phyloP scores from a whole-genome alignment of 1,140 invertebrate species.

The Bombus pascuorum region DNA sequence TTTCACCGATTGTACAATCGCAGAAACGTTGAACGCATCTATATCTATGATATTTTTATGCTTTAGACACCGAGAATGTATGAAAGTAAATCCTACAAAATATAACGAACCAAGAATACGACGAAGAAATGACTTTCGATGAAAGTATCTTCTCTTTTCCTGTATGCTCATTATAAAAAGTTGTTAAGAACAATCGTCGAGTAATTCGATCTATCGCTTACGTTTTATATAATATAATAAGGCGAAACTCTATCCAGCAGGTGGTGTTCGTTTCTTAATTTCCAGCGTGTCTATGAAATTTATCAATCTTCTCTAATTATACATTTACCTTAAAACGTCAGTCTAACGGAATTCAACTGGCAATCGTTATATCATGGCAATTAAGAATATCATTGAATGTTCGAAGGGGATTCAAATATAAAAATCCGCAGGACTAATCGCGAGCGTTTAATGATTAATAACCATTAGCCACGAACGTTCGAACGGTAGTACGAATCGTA shows the following conservation, averaged over 20 bases:
- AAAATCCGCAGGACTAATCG: background rate
- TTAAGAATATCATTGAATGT: background rate
- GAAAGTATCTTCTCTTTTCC: background rate
- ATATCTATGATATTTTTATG: background rate
- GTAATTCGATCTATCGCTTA: slow-evolving; percentile 10
- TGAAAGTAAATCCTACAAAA: background rate
- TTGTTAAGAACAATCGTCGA: slow-evolving; percentile 24
- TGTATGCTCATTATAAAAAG: no score
- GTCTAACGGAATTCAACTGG: background rate
- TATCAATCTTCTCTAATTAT: slow-evolving; percentile 35
- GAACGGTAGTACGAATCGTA: background rate
- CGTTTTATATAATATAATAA: slow-evolving; percentile 34
- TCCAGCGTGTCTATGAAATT: background rate
- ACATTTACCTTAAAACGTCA: background rate
- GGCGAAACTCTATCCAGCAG: background rate
- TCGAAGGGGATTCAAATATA: no score
- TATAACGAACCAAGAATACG: background rate
- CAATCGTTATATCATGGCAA: background rate
- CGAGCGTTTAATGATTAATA: slow-evolving; percentile 22
- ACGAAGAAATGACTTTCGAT: background rate
- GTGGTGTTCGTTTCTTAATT: background rate
- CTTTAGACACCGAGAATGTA: background rate
- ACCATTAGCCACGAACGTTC: background rate
- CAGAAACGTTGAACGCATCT: slow-evolving; percentile 5
- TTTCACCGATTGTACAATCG: slow-evolving; percentile 24